A percentile compares a stretch with the other conserved stretches of the same genome.
Evolutionary conservation across 2,113 vertebrate genomes (phyloP).

Genomic region (Hystrix brachyura): DNA sequence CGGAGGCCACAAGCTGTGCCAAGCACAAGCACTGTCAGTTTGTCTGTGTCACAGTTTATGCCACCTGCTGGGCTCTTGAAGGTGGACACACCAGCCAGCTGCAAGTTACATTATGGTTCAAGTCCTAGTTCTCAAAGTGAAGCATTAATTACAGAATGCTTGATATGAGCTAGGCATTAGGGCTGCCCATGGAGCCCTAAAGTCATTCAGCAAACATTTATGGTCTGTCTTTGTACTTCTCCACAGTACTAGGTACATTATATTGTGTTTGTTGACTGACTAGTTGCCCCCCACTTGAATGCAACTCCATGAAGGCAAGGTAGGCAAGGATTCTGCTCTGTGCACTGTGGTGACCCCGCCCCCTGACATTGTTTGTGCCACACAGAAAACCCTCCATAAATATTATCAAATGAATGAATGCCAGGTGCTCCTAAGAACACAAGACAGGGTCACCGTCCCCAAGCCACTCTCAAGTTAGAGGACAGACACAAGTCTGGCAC

Average conservation of each 20-base stretch:
- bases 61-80: background rate
- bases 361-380: background rate
- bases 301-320: background rate
- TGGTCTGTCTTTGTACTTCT: background rate
- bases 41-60: background rate
- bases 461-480: background rate
- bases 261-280: background rate
- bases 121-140: background rate
- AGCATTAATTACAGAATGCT: background rate
- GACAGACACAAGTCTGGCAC: background rate
- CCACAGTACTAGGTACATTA: fast-evolving
- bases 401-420: background rate
- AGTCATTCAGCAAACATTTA: background rate
- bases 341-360: background rate
- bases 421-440: background rate
- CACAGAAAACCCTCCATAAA: background rate
- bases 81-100: background rate
- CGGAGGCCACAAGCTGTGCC: background rate
- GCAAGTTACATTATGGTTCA: background rate
- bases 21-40: background rate
- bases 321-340: background rate
- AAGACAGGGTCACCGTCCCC: background rate
- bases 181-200: background rate
- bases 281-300: background rate
- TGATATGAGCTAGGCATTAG: background rate